Evolutionary conservation across 2,113 vertebrate species (phyloP).

Genomic region (Morone saxatilis): DNA sequence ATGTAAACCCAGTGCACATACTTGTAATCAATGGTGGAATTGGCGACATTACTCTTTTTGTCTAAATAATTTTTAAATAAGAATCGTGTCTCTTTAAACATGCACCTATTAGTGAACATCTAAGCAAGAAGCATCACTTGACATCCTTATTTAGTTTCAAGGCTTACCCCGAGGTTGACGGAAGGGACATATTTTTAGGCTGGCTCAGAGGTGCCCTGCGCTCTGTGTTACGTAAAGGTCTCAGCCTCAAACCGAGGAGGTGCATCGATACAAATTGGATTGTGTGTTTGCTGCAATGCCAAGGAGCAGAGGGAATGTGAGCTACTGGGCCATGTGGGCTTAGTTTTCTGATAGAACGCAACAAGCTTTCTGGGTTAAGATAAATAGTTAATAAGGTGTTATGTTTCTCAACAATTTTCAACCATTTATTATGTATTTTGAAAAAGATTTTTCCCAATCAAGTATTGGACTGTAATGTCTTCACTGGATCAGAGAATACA

Average conservation of each 20-base stretch:
- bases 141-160: conserved; percentile 51
- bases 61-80: background rate
- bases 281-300: conserved; percentile 24
- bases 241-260: conserved; percentile 34
- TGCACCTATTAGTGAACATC: conserved; percentile 27
- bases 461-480: background rate
- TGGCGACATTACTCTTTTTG: background rate
- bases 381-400: background rate
- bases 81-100: conserved; percentile 16
- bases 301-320: conserved; percentile 32
- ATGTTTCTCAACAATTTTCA: background rate
- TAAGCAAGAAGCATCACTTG: conserved; percentile 37
- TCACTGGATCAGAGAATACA: background rate
- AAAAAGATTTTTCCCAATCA: background rate
- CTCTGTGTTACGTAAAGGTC: conserved; percentile 54
- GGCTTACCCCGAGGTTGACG: conserved; percentile 30
- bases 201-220: conserved; percentile 10
- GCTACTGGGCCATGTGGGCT: conserved; percentile 1
- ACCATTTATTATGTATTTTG: background rate
- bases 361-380: background rate
- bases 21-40: no score
- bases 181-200: conserved; percentile 56
- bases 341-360: background rate
- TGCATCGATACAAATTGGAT: conserved; percentile 57
- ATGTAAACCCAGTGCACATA: conserved; percentile 6